Percentiles rank a stretch among this genome's conserved stretches.
These are phyloP conservation scores for Globodera ellingtonae DNA, from an alignment of 1,140 invertebrate genomes.

Conservation along the genomic window DNA sequence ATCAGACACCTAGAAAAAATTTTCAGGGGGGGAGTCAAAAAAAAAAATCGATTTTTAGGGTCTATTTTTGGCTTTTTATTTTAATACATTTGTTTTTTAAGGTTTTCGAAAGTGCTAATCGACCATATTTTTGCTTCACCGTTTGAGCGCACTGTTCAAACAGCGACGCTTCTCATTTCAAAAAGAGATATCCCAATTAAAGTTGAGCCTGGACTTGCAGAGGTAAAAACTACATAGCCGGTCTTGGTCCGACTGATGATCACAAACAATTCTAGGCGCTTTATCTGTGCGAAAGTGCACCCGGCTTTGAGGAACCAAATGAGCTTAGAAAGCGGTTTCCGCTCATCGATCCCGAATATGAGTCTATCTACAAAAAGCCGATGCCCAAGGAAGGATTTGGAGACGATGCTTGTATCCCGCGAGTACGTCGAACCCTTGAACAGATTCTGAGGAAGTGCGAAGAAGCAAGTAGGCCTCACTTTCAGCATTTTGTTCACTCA, in stretches of 20 bases:
- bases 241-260: slow-evolving; percentile 6
- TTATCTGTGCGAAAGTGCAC: slow-evolving; percentile 61
- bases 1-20: neutral
- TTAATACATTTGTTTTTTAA: slow-evolving; percentile 22
- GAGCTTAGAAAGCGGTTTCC: slow-evolving; percentile 51
- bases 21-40: too few species aligned
- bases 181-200: slow-evolving; percentile 51
- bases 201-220: slow-evolving; percentile 56
- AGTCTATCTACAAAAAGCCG: slow-evolving; percentile 45
- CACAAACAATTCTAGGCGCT: slow-evolving; percentile 46
- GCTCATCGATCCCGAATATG: slow-evolving; percentile 50
- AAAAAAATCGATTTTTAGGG: too few species aligned
- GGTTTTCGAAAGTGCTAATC: slow-evolving; percentile 48
- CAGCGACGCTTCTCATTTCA: slow-evolving; percentile 47
- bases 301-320: slow-evolving; percentile 42
- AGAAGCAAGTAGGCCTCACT: slow-evolving; percentile 8
- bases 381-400: slow-evolving; percentile 57
- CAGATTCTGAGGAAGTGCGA: slow-evolving; percentile 38
- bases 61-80: too few species aligned
- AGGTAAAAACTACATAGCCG: slow-evolving; percentile 33
- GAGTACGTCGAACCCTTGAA: slow-evolving; percentile 49
- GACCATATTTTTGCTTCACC: slow-evolving; percentile 58
- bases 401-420: slow-evolving; percentile 55
- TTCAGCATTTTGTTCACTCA: slow-evolving; percentile 12
- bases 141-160: slow-evolving; percentile 62